A percentile compares a stretch with the other conserved stretches of the same genome.
Conservation (phyloP, 2,888 invertebrate genomes). For the Phymatocera aterrima region DNA sequence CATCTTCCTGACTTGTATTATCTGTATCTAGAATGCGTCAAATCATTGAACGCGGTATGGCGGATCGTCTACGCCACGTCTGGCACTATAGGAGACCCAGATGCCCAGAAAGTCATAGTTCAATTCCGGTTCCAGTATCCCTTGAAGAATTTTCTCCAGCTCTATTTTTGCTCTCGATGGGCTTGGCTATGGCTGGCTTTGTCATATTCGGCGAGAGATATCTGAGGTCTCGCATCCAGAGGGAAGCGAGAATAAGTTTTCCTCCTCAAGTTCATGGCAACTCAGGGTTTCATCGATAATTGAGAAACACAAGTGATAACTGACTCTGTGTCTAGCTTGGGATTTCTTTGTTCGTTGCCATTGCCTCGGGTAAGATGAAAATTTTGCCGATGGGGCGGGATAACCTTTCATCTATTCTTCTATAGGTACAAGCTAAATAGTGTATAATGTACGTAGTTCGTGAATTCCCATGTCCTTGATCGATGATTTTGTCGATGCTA, state of each 20-base stretch:
- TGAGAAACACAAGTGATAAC: background rate
- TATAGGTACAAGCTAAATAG: too few species aligned
- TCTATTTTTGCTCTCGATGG: slow-evolving; percentile 58
- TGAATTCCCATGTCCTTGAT: background rate
- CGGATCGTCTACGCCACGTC: slow-evolving; percentile 55
- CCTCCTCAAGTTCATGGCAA: background rate
- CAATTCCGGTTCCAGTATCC: slow-evolving; percentile 61
- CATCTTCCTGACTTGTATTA: background rate
- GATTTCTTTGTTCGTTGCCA: background rate
- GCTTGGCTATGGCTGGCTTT: slow-evolving; percentile 52
- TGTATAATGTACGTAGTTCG: background rate
- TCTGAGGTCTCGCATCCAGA: background rate
- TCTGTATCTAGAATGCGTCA: slow-evolving; percentile 55
- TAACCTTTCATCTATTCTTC: too few species aligned
- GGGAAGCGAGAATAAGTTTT: background rate
- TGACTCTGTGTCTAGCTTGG: background rate
- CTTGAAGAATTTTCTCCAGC: slow-evolving; percentile 64
- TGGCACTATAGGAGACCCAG: slow-evolving; percentile 61
- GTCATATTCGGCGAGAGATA: slow-evolving; percentile 56
- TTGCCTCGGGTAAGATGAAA: background rate
- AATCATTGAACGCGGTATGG: slow-evolving; percentile 60
- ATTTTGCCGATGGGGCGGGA: background rate
- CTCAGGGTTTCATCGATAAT: background rate
- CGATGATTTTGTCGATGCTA: background rate
- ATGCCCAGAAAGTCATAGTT: slow-evolving; percentile 64